phyloP scores from a whole-genome alignment of 2,113 vertebrate species.

The Pantherophis guttatus region DNA sequence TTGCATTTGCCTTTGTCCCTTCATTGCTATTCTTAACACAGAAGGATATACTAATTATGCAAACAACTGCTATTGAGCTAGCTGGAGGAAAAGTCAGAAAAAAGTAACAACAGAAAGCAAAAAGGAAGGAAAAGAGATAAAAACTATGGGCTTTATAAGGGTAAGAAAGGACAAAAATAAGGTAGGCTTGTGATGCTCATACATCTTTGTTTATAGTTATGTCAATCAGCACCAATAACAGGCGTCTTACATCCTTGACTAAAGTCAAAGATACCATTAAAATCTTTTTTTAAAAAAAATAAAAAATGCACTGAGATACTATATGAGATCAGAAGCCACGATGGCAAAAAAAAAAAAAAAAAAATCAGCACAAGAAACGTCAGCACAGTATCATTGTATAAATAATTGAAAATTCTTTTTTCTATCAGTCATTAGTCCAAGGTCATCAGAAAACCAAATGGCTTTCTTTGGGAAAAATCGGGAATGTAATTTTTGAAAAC shows the following conservation, averaged over 20 bases:
- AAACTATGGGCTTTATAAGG: not conserved
- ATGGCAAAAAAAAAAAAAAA: not conserved
- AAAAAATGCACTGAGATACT: not conserved
- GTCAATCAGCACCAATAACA: not conserved
- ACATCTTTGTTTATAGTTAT: not conserved
- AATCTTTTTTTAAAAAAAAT: not conserved
- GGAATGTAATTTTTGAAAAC: not conserved
- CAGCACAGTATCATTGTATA: not conserved
- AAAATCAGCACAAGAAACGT: not conserved
- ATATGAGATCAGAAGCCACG: not conserved
- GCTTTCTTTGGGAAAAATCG: not conserved
- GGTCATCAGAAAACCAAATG: not conserved
- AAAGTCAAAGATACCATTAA: not conserved
- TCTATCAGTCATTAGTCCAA: not conserved
- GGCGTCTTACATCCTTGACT: not conserved
- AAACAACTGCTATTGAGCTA: not conserved
- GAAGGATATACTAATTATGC: not conserved
- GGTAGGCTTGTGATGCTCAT: not conserved
- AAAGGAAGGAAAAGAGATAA: not conserved
- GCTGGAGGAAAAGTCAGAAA: not conserved
- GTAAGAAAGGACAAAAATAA: not conserved
- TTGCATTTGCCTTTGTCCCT: not conserved
- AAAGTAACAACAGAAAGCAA: not conserved
- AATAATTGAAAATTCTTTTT: not conserved
- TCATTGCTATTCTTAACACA: not conserved